These are phyloP conservation scores for Akabosia matsudoensis DNA, from an alignment of 1,140 invertebrate species.

Conservation along the genomic window DNA sequence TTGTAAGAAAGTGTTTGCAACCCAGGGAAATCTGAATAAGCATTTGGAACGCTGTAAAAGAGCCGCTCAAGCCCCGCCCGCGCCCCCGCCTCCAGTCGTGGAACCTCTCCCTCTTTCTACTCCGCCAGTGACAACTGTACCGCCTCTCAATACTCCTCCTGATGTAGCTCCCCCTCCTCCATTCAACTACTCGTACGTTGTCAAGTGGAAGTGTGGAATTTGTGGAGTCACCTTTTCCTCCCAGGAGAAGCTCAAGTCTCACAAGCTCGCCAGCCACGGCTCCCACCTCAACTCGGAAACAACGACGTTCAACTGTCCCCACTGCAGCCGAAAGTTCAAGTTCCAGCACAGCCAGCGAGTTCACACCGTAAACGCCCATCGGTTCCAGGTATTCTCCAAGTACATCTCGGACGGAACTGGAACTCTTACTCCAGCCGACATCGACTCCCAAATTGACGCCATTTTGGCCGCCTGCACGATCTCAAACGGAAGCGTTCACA, in stretches of 20 bases:
- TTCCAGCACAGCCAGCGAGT: background rate
- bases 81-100: no score
- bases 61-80: no score
- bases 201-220: background rate
- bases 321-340: background rate
- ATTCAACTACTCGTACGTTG: no score
- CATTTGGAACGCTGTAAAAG: no score
- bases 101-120: no score
- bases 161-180: no score
- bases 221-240: background rate
- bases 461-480: background rate
- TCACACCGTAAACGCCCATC: background rate
- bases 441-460: background rate
- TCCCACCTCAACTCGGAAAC: background rate
- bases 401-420: background rate
- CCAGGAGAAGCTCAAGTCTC: background rate
- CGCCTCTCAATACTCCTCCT: no score
- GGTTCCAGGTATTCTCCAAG: background rate
- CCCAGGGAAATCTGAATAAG: no score
- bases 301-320: background rate
- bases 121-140: no score
- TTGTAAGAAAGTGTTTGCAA: no score
- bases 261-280: background rate
- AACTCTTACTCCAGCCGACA: background rate
- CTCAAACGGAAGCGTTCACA: background rate